Conservation (phyloP, 2,113 vertebrate genomes). For the Labrus mixtus region DNA sequence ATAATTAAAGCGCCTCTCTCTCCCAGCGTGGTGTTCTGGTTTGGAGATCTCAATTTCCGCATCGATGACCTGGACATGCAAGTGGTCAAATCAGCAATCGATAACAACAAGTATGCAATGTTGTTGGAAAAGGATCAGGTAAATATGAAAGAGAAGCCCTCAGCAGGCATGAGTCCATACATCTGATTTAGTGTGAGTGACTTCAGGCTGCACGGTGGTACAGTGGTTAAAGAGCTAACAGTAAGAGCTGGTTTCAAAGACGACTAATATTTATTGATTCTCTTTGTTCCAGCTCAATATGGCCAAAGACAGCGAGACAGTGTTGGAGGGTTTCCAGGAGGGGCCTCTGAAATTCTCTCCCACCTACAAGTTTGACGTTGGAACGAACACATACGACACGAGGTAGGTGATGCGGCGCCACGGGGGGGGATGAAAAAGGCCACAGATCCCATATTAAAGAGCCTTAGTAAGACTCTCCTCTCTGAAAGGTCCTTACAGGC, state of each 20-base stretch:
- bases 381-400: slow-evolving; percentile 96
- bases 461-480: slow-evolving; percentile 5
- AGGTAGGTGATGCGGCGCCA: slow-evolving; percentile 84
- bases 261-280: background rate
- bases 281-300: slow-evolving; percentile 89
- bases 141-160: slow-evolving; percentile 12
- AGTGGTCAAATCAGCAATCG: slow-evolving; percentile 94
- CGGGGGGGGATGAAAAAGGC: slow-evolving; percentile 22
- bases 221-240: too few species aligned
- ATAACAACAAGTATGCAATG: slow-evolving; percentile 88
- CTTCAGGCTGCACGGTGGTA: too few species aligned
- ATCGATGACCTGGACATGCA: slow-evolving; percentile 94
- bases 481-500: slow-evolving; percentile 48
- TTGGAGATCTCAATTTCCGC: slow-evolving; percentile 98
- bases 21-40: slow-evolving; percentile 96
- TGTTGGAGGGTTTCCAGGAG: slow-evolving; percentile 94
- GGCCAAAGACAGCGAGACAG: slow-evolving; percentile 92
- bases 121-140: slow-evolving; percentile 99
- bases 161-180: too few species aligned
- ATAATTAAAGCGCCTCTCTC: slow-evolving; percentile 2
- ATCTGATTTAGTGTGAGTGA: too few species aligned
- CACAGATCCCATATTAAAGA: slow-evolving; percentile 30
- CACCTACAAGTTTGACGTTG: slow-evolving; percentile 98
- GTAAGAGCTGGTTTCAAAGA: too few species aligned
- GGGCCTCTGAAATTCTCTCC: slow-evolving; percentile 94